Conservation (phyloP, 2,888 invertebrate species). For the Dicyrtoma fusca region DNA sequence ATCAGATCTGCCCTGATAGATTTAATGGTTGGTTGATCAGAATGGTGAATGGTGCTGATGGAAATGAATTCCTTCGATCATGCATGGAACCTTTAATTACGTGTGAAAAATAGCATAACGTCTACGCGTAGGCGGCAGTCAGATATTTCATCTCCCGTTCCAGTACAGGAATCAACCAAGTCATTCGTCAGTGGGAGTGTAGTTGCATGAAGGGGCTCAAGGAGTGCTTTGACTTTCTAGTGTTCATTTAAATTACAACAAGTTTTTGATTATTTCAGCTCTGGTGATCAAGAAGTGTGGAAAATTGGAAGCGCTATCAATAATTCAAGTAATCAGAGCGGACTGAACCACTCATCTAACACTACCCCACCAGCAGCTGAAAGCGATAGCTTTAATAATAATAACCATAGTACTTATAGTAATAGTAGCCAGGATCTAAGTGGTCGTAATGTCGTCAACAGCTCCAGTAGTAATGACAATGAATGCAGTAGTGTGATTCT, state of each 20-base stretch:
- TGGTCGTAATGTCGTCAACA: conserved; percentile 17
- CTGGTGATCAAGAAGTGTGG: conserved; percentile 20
- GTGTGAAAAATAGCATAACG: too few relatives aligned
- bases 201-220: too few relatives aligned
- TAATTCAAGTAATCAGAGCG: conserved; percentile 13
- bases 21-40: neutral
- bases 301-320: conserved; percentile 9
- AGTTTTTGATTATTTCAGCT: conserved; percentile 8
- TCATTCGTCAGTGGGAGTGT: too few relatives aligned
- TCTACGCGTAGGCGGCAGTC: too few relatives aligned
- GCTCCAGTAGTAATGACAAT: conserved; percentile 23
- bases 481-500: conserved; percentile 40
- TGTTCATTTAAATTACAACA: too few relatives aligned
- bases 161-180: too few relatives aligned
- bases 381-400: conserved; percentile 49
- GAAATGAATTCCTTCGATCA: conserved; percentile 4
- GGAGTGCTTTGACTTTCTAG: too few relatives aligned
- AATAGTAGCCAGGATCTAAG: conserved; percentile 9
- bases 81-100: neutral
- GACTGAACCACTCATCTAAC: conserved; percentile 3
- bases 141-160: too few relatives aligned
- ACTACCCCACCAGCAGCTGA: conserved; percentile 20
- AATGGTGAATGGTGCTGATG: neutral
- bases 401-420: conserved; percentile 17
- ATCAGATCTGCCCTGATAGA: too few relatives aligned